Base-by-base conservation (phyloP, 2,797 vertebrate species). In the Lerista edwardsae region DNA sequence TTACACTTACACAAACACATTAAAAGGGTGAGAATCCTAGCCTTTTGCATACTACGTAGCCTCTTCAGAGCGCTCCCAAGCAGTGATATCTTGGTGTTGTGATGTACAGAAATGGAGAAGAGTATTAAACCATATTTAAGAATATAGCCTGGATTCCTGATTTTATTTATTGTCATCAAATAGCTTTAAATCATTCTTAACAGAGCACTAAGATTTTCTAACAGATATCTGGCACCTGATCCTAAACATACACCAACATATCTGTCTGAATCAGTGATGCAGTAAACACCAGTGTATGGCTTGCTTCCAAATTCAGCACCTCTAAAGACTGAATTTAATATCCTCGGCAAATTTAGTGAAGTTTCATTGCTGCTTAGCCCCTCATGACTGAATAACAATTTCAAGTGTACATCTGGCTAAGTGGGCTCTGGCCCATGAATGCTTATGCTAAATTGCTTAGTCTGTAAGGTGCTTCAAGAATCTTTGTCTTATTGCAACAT, bases 61-160 rank as follows among this genome's bases (percentile, higher is more conserved):
- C 95, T 97, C 96, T 96, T 95, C 96, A 96, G 95, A 97, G 95
- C 95, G 96, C 96, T 96, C 94, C 95, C 96, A 95, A 97, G 95
- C 96, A 97, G 96, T 96, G 80, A 96, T 96, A 96, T 96, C 96
- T 97, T 96, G 96, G 96, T 97, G 96, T 97, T 97, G 96, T 97
- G 96, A 97, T 97, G 96, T 97, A 97, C 96, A 97, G 96, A 97
- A 96, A 97, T 97, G 96, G 96, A 97, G 96, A 97, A 97, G 96
- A 97, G 96, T 97, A 97, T 97, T 97, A 97, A 97, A 97, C 96
- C 95, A 96, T 97, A 97, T 97, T 97, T 97, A 97, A 97, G 96
- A 97, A 96, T 97, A 97, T 93, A 93, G 86, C 84, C 89, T 73
- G 88, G 95, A 93, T 95, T 96, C 94, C 93, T 95, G 94, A 89